These are phyloP conservation scores for Ditylenchus weischeri DNA, from an alignment of 2,888 invertebrate species.

Conservation along the genomic window DNA sequence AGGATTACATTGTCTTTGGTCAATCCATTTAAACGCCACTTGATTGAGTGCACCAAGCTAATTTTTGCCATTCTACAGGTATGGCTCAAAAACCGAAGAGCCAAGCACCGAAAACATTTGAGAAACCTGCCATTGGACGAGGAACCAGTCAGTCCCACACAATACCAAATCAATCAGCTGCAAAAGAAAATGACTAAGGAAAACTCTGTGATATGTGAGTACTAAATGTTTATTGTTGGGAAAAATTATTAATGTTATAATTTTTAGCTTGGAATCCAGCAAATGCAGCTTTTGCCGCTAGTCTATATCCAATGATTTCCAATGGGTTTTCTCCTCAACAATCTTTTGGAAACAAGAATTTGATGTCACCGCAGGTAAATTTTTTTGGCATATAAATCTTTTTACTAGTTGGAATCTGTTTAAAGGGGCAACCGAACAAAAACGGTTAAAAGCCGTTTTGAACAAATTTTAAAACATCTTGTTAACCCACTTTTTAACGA, in stretches of 20 bases:
- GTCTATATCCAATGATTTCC: conserved; percentile 7
- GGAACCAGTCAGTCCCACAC: neutral
- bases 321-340: neutral
- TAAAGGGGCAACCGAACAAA: no score
- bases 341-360: neutral
- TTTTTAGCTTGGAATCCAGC: conserved; percentile 5
- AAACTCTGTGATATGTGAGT: conserved; percentile 29
- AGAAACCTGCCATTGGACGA: conserved; percentile 30
- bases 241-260: neutral
- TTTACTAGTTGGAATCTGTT: no score
- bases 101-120: conserved; percentile 37
- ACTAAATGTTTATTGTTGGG: neutral
- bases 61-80: conserved; percentile 11
- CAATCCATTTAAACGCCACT: no score
- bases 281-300: conserved; percentile 4
- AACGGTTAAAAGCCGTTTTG: no score
- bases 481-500: no score
- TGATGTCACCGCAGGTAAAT: neutral
- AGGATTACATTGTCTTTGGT: no score
- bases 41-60: no score
- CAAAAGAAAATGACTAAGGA: conserved; percentile 14
- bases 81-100: conserved; percentile 36
- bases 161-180: no score
- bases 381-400: no score
- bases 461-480: no score